Conservation (phyloP, 2,888 invertebrate genomes). For the Volucella inanis region DNA sequence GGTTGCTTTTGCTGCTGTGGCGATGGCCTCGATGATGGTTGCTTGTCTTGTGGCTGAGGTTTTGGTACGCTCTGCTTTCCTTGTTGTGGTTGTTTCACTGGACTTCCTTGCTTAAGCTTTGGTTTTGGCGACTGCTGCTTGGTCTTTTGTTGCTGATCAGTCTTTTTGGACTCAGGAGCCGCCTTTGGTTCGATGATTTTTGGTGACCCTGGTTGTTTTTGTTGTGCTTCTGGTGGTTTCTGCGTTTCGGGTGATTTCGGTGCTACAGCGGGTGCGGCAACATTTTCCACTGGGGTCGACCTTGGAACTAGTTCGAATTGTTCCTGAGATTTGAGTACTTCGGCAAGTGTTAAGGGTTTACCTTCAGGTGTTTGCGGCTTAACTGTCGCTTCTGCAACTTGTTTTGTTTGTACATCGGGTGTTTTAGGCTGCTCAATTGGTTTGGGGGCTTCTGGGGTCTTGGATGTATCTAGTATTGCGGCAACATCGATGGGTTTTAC, state of each 20-base stretch:
- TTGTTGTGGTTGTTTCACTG: conserved; percentile 40
- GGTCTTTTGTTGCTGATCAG: conserved; percentile 57
- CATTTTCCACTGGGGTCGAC: conserved; percentile 13
- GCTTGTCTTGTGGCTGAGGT: conserved; percentile 45
- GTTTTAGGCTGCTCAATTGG: conserved; percentile 93
- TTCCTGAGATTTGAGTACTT: conserved; percentile 56
- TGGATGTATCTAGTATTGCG: conserved; percentile 94
- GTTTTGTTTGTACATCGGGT: conserved; percentile 57
- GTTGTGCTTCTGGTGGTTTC: conserved; percentile 30
- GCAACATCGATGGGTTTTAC: conserved; percentile 26
- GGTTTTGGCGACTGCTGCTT: conserved; percentile 60
- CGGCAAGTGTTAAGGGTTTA: conserved; percentile 65
- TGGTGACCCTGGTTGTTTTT: conserved; percentile 50
- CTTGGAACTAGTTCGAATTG: conserved; percentile 45
- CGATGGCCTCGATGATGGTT: conserved; percentile 56
- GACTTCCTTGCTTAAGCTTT: conserved; percentile 46
- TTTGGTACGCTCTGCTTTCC: conserved; percentile 53
- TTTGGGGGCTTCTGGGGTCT: conserved; percentile 95
- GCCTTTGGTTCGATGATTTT: conserved; percentile 58
- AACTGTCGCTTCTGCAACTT: conserved; percentile 19
- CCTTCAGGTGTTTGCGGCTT: conserved; percentile 45
- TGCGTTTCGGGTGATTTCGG: conserved; percentile 25
- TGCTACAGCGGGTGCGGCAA: not conserved
- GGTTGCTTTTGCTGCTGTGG: conserved; percentile 68
- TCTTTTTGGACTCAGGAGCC: conserved; percentile 56